These are phyloP conservation scores for Invenusta paracnida DNA, from an alignment of 2,888 invertebrate genomes.

Conservation along the genomic window DNA sequence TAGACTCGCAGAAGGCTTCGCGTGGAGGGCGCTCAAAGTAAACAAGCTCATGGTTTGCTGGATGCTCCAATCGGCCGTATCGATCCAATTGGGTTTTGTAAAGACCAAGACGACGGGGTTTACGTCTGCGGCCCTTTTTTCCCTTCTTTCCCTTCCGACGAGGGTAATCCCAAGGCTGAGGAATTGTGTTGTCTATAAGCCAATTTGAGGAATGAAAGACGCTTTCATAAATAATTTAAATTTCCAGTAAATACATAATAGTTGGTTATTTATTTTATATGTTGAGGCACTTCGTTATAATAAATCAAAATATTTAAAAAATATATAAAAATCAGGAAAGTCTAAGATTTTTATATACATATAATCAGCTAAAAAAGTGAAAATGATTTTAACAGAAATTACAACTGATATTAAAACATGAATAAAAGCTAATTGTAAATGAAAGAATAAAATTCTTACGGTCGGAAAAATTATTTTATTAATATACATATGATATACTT, in stretches of 20 bases:
- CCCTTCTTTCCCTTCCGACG: background rate
- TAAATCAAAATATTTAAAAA: too few species aligned
- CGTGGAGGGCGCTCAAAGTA: constrained; percentile 82
- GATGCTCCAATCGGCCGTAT: background rate
- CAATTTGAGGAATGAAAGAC: background rate
- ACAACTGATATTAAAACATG: too few species aligned
- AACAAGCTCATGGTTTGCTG: constrained; percentile 69
- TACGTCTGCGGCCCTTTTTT: background rate
- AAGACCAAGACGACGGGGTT: background rate
- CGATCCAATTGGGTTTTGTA: background rate
- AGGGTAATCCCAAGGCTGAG: background rate
- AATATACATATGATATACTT: too few species aligned
- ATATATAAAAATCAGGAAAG: too few species aligned
- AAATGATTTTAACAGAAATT: too few species aligned
- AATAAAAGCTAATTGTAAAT: too few species aligned
- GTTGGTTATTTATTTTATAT: background rate
- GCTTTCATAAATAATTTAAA: background rate
- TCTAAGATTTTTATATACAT: too few species aligned
- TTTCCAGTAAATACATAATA: background rate
- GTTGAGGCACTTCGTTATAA: too few species aligned
- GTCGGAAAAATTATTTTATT: too few species aligned
- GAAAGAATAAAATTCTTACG: too few species aligned
- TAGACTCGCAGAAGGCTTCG: constrained; percentile 78
- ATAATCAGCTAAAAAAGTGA: too few species aligned
- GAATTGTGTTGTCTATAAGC: background rate